phyloP scores from a whole-genome alignment of 2,888 invertebrate species.

The Drosophila macrospina region DNA sequence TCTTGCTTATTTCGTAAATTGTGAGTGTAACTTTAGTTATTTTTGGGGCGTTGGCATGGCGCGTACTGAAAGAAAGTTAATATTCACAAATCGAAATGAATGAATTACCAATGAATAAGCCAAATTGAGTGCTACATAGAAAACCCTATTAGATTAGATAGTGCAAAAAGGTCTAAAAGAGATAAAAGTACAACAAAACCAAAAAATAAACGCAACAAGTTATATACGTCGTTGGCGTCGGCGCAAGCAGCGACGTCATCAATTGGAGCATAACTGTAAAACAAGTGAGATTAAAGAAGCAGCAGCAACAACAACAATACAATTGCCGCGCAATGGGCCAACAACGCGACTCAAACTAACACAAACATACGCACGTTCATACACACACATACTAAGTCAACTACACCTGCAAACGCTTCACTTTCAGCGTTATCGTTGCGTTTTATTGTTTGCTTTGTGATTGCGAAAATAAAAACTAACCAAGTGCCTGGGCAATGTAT shows the following conservation, averaged over 20 bases:
- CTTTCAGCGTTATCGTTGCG: conserved; percentile 81
- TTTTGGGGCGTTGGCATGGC: conserved; percentile 79
- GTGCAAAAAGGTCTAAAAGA: conserved; percentile 44
- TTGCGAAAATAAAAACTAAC: conserved; percentile 67
- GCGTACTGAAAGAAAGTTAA: conserved; percentile 58
- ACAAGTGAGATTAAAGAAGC: conserved; percentile 69
- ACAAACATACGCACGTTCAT: conserved; percentile 16
- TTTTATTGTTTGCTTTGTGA: conserved; percentile 71
- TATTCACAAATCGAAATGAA: conserved; percentile 10
- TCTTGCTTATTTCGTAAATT: conserved; percentile 47
- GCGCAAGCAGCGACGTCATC: conserved; percentile 64
- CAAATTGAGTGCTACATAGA: conserved; percentile 29
- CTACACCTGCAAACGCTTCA: conserved; percentile 74
- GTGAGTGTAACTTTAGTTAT: conserved; percentile 39
- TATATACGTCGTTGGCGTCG: conserved; percentile 11
- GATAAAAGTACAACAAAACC: conserved; percentile 15
- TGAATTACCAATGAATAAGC: conserved; percentile 29
- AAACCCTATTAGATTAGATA: conserved; percentile 59
- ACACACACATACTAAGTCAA: conserved; percentile 22
- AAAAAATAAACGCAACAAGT: conserved; percentile 55
- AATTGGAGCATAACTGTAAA: conserved; percentile 74
- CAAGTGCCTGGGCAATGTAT: conserved; percentile 5
- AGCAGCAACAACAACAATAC: conserved; percentile 37
- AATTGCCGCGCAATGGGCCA: conserved; percentile 57
- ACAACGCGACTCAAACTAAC: conserved; percentile 26